Percentiles rank a stretch among this genome's conserved stretches.
phyloP scores from a whole-genome alignment of 1,140 invertebrate genomes.

The Agraylea sexmaculata region DNA sequence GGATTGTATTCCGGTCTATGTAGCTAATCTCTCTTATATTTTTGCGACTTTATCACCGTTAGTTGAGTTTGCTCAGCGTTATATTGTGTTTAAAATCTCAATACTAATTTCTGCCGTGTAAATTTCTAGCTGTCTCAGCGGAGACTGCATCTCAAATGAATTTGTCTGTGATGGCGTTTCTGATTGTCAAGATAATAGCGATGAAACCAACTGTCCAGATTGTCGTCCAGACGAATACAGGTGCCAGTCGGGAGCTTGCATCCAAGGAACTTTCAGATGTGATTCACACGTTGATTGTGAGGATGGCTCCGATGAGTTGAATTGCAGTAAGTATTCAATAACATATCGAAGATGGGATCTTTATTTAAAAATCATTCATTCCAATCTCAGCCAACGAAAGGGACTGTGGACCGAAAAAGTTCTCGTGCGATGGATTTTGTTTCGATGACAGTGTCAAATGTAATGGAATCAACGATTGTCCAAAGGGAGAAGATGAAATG shows the following conservation, averaged over 20 bases:
- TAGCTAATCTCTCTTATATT: no score
- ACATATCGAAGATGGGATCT: no score
- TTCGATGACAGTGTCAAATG: conserved; percentile 35
- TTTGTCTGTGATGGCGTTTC: conserved; percentile 46
- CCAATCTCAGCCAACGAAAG: conserved; percentile 23
- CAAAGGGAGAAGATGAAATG: conserved; percentile 39
- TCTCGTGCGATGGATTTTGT: conserved; percentile 37
- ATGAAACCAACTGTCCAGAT: conserved; percentile 39
- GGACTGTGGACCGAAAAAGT: conserved; percentile 31
- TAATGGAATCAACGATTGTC: conserved; percentile 38
- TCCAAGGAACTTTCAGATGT: conserved; percentile 28
- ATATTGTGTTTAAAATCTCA: no score
- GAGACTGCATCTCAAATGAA: conserved; percentile 42
- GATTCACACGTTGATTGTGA: conserved; percentile 40
- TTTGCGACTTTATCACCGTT: no score
- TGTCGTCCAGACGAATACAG: conserved; percentile 32
- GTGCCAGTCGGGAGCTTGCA: conserved; percentile 32
- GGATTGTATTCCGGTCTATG: no score
- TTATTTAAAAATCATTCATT: no score
- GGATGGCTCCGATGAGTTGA: conserved; percentile 44
- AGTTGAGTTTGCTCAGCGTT: no score
- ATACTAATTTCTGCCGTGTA: no score
- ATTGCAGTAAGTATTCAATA: conserved; percentile 27
- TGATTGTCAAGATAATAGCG: conserved; percentile 46
- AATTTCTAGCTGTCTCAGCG: conserved; percentile 28